Evolutionary conservation across 2,113 vertebrate genomes (phyloP), one percentile per base, ranked within the genome.

Genomic region (Eidolon helvum): DNA sequence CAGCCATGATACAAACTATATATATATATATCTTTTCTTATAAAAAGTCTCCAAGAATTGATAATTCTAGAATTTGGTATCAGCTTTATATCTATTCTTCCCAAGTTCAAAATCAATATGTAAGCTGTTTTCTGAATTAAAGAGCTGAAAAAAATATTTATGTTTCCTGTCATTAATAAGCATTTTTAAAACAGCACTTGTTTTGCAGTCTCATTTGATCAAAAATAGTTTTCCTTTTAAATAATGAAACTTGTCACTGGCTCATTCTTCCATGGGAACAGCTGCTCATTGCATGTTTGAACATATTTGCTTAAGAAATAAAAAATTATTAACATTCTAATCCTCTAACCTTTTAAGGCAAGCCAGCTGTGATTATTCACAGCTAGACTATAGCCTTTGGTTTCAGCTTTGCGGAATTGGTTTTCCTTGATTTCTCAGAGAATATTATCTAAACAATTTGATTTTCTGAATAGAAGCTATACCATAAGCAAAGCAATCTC

Each of bases 241-340:
- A 95, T 82, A 79, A 97, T 55, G 87, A 94, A 96, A 95, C 92
- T 97, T 97, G 84, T 98, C 94, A 78, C 87, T 87, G 68, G 92
- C 75, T 96, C 87, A 91, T 87, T 97, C 66, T 90, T 94, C 90
- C 95, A 87, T 72, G 87, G 74, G 59, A 97, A 91, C 96, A 97
- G 96, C 97, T 97, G 97, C 50, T 92, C 77, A 40, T 86, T 94
- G 77, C 85, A 92, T 97, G 90, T 97, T 97, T 95, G 90, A 97
- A 97, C 92, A 96, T 97, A 97, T 95, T 98, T 97, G 94, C 97
- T 97, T 97, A 96, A 97, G 94, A 98, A 97, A 97, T 96, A 96
- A 95, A 97, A 95, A 97, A 97, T 97, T 97, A 97, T 97, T 97
- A 97, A 91, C 95, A 97, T 97, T 97, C 96, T 96, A 96, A 97